Percentiles rank a stretch among this genome's conserved stretches.
phyloP scores from a whole-genome alignment of 2,113 vertebrate genomes.

The Coptodon bakossiorum region DNA sequence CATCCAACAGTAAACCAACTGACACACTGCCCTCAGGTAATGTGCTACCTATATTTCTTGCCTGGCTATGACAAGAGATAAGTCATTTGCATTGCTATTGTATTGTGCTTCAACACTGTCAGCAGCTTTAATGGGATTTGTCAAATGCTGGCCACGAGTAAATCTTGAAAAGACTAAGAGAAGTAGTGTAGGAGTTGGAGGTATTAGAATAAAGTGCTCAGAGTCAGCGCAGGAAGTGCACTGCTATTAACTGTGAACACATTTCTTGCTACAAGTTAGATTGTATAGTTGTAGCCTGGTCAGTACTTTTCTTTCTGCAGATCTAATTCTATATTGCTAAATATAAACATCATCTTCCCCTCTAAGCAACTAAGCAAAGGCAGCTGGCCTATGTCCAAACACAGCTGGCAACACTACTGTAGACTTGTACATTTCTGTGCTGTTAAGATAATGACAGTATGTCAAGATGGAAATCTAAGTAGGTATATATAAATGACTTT shows the following conservation, averaged over 20 bases:
- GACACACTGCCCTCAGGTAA: conserved; percentile 31
- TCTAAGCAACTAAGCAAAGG: not conserved
- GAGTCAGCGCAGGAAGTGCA: not conserved
- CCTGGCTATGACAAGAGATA: conserved; percentile 26
- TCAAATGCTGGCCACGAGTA: conserved; percentile 60
- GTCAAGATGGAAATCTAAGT: not conserved
- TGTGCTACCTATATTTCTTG: conserved; percentile 25
- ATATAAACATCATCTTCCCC: conserved; percentile 19
- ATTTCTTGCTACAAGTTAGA: not conserved
- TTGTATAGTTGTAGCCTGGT: not conserved
- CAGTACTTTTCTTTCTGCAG: not conserved
- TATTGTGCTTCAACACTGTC: conserved; percentile 52
- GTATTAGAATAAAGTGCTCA: conserved; percentile 1
- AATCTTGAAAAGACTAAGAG: conserved; percentile 34
- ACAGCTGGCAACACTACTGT: conserved; percentile 30
- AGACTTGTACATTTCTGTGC: conserved; percentile 2
- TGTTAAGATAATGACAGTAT: conserved; percentile 4
- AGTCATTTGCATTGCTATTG: conserved; percentile 63
- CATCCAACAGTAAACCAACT: not conserved
- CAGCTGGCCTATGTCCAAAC: conserved; percentile 33
- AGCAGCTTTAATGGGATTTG: conserved; percentile 67
- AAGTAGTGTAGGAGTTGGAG: conserved; percentile 1
- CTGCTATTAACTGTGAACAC: not conserved
- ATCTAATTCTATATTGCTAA: conserved; percentile 11
- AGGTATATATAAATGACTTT: not conserved